Conservation (phyloP, 2,888 invertebrate genomes). For the Euphydryas editha region DNA sequence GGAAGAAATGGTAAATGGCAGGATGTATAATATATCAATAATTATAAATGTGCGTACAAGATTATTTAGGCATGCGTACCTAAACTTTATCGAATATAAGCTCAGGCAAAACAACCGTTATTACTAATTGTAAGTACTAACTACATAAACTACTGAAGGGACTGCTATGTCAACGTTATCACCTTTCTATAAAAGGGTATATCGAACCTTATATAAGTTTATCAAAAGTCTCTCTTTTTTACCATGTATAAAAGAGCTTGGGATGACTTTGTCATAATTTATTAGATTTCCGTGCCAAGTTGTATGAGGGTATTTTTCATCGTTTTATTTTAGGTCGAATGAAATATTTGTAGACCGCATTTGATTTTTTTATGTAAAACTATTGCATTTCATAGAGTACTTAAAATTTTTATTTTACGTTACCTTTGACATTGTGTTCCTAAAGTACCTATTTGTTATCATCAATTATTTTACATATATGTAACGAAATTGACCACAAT, state of each 20-base stretch:
- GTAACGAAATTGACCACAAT: too few species aligned
- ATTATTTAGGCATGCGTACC: constrained; percentile 33
- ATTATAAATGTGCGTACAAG: constrained; percentile 51
- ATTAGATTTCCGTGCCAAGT: background rate
- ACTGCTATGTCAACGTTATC: constrained; percentile 3
- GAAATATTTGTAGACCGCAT: background rate
- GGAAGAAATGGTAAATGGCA: constrained; percentile 26
- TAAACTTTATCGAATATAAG: constrained; percentile 68
- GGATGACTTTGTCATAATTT: constrained; percentile 1
- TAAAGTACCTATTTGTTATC: too few species aligned
- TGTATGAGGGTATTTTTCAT: background rate
- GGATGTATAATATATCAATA: constrained; percentile 38
- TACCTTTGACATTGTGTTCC: background rate
- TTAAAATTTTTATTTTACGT: background rate
- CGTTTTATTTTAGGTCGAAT: background rate
- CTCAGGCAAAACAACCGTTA: constrained; percentile 75
- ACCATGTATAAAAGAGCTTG: constrained; percentile 9
- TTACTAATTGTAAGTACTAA: constrained; percentile 37
- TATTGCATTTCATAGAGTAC: background rate
- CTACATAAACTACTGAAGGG: constrained; percentile 18
- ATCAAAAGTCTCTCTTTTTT: constrained; percentile 14
- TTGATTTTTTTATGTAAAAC: background rate
- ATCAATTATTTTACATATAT: too few species aligned
- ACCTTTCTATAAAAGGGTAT: constrained; percentile 9
- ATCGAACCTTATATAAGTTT: constrained; percentile 3